These are phyloP conservation scores for Amblyjoppa proteus DNA, from an alignment of 2,888 invertebrate genomes.

Conservation along the genomic window DNA sequence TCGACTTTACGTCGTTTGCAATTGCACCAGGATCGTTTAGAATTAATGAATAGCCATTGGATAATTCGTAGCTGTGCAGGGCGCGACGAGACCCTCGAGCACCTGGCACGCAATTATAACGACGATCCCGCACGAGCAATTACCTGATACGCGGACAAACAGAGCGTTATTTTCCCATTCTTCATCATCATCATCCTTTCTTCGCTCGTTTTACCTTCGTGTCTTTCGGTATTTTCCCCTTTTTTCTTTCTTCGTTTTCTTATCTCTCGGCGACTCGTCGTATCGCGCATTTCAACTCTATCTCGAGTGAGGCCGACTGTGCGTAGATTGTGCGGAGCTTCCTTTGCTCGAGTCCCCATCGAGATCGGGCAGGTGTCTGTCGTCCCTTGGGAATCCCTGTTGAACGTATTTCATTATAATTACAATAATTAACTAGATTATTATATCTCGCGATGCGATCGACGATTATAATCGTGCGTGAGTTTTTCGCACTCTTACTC, in stretches of 20 bases:
- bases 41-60: conserved; percentile 47
- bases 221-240: not conserved
- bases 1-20: conserved; percentile 34
- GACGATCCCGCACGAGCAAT: conserved; percentile 36
- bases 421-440: conserved; percentile 64
- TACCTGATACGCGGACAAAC: conserved; percentile 35
- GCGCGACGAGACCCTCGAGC: not conserved
- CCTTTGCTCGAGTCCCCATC: not conserved
- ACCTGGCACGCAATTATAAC: conserved; percentile 43
- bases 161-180: not conserved
- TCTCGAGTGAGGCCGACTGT: not conserved
- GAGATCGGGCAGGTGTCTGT: conserved; percentile 49
- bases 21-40: conserved; percentile 44
- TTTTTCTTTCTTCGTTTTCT: not conserved
- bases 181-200: not conserved
- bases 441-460: conserved; percentile 44
- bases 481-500: conserved; percentile 35
- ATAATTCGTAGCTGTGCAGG: conserved; percentile 25
- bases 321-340: not conserved
- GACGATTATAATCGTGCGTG: conserved; percentile 34
- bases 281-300: not conserved
- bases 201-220: not conserved
- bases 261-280: not conserved
- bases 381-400: conserved; percentile 48
- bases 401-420: conserved; percentile 59